Evolutionary conservation across 1,140 invertebrate species (phyloP).

Genomic region (Brachionus koreanus): DNA sequence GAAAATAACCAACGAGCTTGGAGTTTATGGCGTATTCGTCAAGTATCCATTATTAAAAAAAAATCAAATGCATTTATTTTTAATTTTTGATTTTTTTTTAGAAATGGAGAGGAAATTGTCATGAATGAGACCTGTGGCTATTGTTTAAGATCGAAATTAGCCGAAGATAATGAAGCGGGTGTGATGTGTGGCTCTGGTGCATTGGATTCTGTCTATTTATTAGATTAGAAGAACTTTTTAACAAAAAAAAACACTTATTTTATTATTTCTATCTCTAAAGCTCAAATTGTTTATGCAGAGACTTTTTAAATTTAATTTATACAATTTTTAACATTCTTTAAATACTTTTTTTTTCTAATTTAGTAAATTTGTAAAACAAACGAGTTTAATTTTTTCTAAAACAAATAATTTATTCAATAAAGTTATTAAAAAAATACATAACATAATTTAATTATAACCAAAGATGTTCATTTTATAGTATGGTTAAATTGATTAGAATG

Average conservation of each 20-base stretch:
- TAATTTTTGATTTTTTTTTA: constrained; percentile 58
- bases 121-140: constrained; percentile 79
- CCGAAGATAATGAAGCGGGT: constrained; percentile 83
- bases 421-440: background rate
- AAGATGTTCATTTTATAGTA: background rate
- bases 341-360: background rate
- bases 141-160: constrained; percentile 81
- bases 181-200: constrained; percentile 84
- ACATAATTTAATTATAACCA: too few relatives aligned
- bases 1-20: constrained; percentile 70
- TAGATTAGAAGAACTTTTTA: background rate
- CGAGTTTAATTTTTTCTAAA: background rate
- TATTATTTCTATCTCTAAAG: background rate
- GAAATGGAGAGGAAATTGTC: constrained; percentile 66
- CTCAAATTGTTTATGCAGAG: background rate
- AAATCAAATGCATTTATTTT: background rate
- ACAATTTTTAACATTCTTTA: background rate
- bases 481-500: background rate
- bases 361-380: background rate
- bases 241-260: background rate
- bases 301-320: background rate
- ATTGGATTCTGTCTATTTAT: constrained; percentile 65
- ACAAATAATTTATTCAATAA: constrained; percentile 1
- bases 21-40: constrained; percentile 86
- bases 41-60: constrained; percentile 54